Conservation (phyloP, 2,797 vertebrate genomes). For the Tarsius wallacei region DNA sequence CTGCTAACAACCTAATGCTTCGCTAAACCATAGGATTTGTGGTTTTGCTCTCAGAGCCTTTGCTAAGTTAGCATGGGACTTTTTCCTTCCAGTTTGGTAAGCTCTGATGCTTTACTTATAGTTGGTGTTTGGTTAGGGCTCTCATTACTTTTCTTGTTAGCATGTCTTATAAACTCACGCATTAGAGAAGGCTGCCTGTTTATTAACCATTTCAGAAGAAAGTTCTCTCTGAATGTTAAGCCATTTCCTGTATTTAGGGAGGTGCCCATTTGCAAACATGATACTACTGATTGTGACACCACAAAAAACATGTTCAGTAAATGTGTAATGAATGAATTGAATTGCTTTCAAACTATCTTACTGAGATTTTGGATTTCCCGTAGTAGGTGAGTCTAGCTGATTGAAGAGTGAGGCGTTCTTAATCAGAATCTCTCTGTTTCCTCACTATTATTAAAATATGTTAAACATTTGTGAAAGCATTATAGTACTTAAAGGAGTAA, state of each 20-base stretch:
- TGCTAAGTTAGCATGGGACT: background rate
- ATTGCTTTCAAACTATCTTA: background rate
- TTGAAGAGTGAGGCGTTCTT: background rate
- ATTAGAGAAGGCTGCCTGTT: background rate
- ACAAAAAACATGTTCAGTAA: background rate
- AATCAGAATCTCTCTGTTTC: background rate
- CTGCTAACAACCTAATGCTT: background rate
- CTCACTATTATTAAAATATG: background rate
- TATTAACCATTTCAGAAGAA: constrained; percentile 21
- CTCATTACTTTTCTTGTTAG: background rate
- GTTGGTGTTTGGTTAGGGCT: constrained; percentile 4
- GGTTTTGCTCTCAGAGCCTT: background rate
- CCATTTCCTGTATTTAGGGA: background rate
- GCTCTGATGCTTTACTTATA: background rate
- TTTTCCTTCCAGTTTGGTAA: background rate
- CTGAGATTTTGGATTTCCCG: background rate
- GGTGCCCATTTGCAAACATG: background rate
- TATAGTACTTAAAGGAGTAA: background rate
- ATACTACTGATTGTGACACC: background rate
- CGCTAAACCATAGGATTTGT: background rate
- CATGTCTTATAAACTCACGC: background rate
- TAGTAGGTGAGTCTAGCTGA: background rate
- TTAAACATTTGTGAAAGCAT: background rate
- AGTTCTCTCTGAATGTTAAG: background rate
- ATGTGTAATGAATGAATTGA: background rate